These are phyloP conservation scores for Hesperia comma DNA, from an alignment of 2,888 invertebrate species.

Conservation along the genomic window DNA sequence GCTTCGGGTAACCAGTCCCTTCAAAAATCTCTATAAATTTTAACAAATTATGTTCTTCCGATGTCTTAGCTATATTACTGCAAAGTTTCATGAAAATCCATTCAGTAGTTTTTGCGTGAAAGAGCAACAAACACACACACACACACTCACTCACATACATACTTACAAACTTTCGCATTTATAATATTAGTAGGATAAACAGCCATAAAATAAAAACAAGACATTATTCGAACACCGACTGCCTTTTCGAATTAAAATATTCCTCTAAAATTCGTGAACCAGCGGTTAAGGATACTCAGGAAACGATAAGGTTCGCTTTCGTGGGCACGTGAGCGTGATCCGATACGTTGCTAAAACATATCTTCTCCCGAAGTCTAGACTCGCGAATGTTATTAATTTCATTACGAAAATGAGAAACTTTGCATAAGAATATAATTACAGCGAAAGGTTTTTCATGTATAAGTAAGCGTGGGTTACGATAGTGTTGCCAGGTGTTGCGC, in stretches of 20 bases:
- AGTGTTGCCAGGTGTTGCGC: not conserved
- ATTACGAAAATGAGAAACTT: constrained; percentile 26
- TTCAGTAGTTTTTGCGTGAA: too few relatives aligned
- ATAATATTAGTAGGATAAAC: too few relatives aligned
- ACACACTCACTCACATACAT: too few relatives aligned
- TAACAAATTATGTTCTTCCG: too few relatives aligned
- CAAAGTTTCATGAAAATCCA: too few relatives aligned
- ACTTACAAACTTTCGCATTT: too few relatives aligned
- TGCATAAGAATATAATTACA: constrained; percentile 30
- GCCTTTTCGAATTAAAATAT: not conserved
- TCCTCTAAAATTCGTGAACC: constrained; percentile 9
- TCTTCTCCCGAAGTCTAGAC: constrained; percentile 24
- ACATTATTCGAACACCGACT: not conserved
- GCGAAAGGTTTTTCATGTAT: constrained; percentile 24
- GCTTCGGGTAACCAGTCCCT: too few relatives aligned
- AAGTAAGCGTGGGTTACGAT: constrained; percentile 1
- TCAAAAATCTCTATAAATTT: too few relatives aligned
- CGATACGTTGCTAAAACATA: not conserved
- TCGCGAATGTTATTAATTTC: constrained; percentile 34
- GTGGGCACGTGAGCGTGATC: not conserved
- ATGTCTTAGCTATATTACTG: too few relatives aligned
- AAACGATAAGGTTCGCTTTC: constrained; percentile 5
- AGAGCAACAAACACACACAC: too few relatives aligned
- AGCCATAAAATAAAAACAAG: not conserved
- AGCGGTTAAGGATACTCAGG: not conserved